Base-by-base conservation (phyloP, 92 coral and sea anemone species). In the Galaxea fascicularis region DNA sequence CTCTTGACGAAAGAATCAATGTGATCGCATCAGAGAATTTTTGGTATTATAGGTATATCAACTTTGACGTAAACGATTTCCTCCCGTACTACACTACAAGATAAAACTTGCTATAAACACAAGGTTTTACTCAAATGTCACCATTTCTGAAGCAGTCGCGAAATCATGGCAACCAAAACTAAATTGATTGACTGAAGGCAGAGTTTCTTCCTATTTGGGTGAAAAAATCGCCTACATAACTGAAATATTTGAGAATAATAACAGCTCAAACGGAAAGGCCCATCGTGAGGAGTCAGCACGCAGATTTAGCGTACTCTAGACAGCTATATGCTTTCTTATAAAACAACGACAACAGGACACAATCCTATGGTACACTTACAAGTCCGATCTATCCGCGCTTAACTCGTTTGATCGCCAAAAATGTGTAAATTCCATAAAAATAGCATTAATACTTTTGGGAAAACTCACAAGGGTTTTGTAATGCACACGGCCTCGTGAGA, bases 401-500 rank as follows among this genome's bases (percentile, higher is more conserved):
- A 87, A 91, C 92, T 76, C 94, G 86, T 63, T 78, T 91, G 85
- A 91, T 88, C 96, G 91, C 85, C 79, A 83, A 85, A 85, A 89
- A 83, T 85, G 93, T 84, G 93, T 85, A 92, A 92, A 94, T 89
- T 92, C 98, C 98, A 86, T 80, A 83, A 92, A 89, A 92, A 94
- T 94, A 94, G 89, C 91, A 84, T 94, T 92, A 93, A 93, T 94
- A 86, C 88, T 87, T 92, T 54, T 10, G 85, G 65, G 52, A 70
- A n/a, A 20, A 67, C 51, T 22, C 74, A 66, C 56, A 77, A 64
- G 60, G 46, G 65, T 62, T 76, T 35, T 39, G 41, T 66, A 63
- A 69, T 70, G 31, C 69, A 71, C 60, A 68, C 41, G 47, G 73
- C 44, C 46, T 77, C 52, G 25, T 31, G 83, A 52, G 47, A 20